Percentiles rank a stretch among this genome's conserved stretches.
These are phyloP conservation scores for Acrocephalus arundinaceus DNA, from an alignment of 2,113 vertebrate genomes.

Conservation along the genomic window DNA sequence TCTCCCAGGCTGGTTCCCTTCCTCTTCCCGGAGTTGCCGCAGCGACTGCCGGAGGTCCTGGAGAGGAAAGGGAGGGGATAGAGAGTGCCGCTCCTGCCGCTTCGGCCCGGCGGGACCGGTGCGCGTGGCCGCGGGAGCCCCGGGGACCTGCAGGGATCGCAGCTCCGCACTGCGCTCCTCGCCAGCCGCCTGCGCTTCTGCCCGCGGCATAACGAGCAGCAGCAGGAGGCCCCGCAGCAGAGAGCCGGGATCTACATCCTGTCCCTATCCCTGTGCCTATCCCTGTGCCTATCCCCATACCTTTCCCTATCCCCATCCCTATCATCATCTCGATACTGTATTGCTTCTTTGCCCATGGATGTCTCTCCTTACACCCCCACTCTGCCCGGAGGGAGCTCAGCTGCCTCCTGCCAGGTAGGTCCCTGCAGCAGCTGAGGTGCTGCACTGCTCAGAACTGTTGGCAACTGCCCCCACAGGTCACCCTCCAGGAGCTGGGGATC, in stretches of 20 bases:
- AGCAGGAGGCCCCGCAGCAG: neutral
- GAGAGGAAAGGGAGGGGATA: neutral
- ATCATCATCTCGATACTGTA: neutral
- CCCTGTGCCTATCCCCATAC: neutral
- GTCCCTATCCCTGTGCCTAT: neutral
- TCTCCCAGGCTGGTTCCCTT: neutral
- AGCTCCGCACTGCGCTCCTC: neutral
- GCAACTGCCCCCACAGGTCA: neutral
- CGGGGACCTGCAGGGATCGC: neutral
- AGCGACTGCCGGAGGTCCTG: neutral
- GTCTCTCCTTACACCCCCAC: neutral
- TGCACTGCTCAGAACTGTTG: neutral
- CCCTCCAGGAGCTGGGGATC: neutral
- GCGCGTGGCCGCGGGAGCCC: neutral
- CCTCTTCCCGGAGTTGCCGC: neutral
- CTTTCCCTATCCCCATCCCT: neutral
- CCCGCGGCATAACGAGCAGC: neutral
- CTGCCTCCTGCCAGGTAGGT: constrained; percentile 11
- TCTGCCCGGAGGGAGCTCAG: neutral
- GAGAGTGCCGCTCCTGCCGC: neutral
- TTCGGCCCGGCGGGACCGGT: accelerated
- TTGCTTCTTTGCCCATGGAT: neutral
- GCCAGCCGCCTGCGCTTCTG: neutral
- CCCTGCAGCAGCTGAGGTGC: neutral
- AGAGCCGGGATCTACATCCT: neutral